Evolutionary conservation across 2,888 invertebrate species (phyloP), one percentile per base, ranked within the genome.

Genomic region (Eupithecia exiguata): DNA sequence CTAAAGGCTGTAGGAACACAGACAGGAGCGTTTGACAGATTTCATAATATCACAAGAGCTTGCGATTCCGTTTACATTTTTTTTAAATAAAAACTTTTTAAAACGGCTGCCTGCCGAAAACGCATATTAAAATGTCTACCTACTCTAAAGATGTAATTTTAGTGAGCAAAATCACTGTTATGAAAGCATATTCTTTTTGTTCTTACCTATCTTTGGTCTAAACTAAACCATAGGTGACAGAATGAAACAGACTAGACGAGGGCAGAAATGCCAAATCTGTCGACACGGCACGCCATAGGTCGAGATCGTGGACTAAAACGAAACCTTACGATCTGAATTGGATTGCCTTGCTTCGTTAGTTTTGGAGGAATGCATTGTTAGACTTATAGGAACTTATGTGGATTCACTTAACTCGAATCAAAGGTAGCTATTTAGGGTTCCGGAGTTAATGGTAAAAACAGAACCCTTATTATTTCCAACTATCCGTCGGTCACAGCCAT

Each of bases 361-460:
- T 58, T 58, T 58, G 58, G 58, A 25, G 25, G 58, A 58, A 58
- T 58, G 58, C 25, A 58, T 25, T 58, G 58, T 58, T 25, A 53
- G 58, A 58, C n/a, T 58, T 4, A 53, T 10, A 21, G 53, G 53
- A 16, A 21, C n/a, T 12, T 53, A 9, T 21, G 10, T 21, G 53
- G 25, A 53, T 21, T 1, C 21, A 21, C 7, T 49, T 46, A 18
- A 18, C 46, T 49, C 49, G 49, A 53, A 53, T 21, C 53, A 53
- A 53, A 12, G 21, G 21, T 53, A 12, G 21, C 4, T 21, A 21
- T 53, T 21, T 53, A 53, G 53, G 5, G 53, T 53, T 53, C 53
- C 18, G 21, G 0, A 53, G 53, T 21, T 53, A 53, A n/a, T 7
- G 7, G 53, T 53, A 21, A 9, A 53, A 12, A 53, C 53, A 10